Base-by-base conservation (phyloP, 2,888 invertebrate genomes). In the Ypsolopha scabrella region DNA sequence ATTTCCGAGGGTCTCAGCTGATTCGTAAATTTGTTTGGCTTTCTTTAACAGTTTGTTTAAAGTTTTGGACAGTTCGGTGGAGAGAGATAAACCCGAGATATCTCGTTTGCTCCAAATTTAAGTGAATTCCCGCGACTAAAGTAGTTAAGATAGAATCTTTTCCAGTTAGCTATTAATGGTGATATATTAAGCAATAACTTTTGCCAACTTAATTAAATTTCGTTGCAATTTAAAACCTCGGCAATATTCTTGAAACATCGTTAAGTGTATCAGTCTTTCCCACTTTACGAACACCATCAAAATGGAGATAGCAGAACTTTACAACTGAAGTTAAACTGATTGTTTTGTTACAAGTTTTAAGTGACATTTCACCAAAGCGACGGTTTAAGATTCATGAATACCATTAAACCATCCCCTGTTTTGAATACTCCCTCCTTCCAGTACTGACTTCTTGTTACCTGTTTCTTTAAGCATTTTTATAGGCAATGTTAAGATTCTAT, bases 381-480 rank as follows among this genome's bases (percentile, higher is more conserved):
- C 68, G 73, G 73, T 76, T 78, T 70, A 78, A 73, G 76, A 77
- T 81, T 81, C 80, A 82, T 82, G 82, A 82, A 83, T 81, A 81
- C 68, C 74, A 80, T 82, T 79, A 82, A 75, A 67, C 67, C 69
- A 67, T 70, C 74, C 77, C 71, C 71, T 70, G 72, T 74, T 79
- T 77, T 78, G 78, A 80, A 80, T 81, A 80, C 69, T 68, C 66
- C 65, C 64, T 67, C 67, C 68, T 65, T 67, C 60, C 62, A 58
- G 65, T 70, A 77, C 70, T 72, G 63, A 70, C 68, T 68, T 73
- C 68, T 70, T 74, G 75, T 75, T 72, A 69, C 72, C 70, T 71
- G 43, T 9, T 24, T 72, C 70, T 65, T 67, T 65, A 67, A n/a
- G n/a, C n/a, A n/a, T n/a, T n/a, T n/a, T n/a, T 63, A 63, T 63